Evolutionary conservation across 2,888 invertebrate genomes (phyloP).

Genomic region (Diarsia rubi): DNA sequence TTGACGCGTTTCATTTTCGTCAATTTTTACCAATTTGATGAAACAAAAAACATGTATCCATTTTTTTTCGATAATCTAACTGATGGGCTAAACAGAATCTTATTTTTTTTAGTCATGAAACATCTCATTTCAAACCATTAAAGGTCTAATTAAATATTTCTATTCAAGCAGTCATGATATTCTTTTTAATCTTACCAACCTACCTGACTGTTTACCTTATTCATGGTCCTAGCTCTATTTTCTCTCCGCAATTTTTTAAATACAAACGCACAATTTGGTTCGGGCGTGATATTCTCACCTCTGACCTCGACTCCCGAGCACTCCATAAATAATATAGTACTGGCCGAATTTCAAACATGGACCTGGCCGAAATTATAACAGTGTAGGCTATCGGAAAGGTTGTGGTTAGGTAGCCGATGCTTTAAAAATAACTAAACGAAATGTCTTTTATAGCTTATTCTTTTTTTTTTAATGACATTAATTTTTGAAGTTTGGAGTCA

Average conservation of each 20-base stretch:
- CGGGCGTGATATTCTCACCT: slow-evolving; percentile 45
- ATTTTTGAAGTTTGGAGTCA: background rate
- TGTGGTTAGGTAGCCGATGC: slow-evolving; percentile 17
- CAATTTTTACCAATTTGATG: too few species aligned
- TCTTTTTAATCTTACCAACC: background rate
- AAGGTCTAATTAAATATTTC: background rate
- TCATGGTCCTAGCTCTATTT: background rate
- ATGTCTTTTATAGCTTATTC: background rate
- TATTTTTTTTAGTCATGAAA: too few species aligned
- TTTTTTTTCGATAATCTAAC: too few species aligned
- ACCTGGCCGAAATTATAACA: slow-evolving; percentile 31
- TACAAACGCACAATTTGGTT: slow-evolving; percentile 16
- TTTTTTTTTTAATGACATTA: background rate
- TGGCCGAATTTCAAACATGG: background rate
- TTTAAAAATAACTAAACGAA: slow-evolving; percentile 30
- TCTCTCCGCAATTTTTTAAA: slow-evolving; percentile 12
- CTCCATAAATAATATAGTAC: slow-evolving; percentile 48
- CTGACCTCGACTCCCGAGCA: slow-evolving; percentile 25
- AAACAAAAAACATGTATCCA: too few species aligned
- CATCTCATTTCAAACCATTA: background rate
- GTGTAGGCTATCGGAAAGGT: slow-evolving; percentile 21
- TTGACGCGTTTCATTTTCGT: too few species aligned
- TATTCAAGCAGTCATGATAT: background rate
- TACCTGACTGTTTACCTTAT: background rate
- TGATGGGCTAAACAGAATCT: too few species aligned